Evolutionary conservation across 2,797 vertebrate species (phyloP).

Genomic region (Ctenochaetus hawaiiensis): DNA sequence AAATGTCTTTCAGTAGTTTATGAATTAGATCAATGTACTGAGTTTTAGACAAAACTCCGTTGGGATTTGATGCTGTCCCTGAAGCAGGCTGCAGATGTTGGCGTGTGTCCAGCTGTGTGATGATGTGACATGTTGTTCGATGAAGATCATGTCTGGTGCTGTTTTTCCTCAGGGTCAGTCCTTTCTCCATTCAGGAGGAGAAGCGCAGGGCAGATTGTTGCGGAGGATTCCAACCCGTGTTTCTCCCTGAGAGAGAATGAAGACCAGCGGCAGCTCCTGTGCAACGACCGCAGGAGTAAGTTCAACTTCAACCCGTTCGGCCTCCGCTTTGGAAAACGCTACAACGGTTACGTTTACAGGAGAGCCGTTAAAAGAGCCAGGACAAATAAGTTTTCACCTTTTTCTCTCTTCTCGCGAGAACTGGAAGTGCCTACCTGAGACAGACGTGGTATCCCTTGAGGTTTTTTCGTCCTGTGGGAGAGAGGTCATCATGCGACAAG

Average conservation of each 20-base stretch:
- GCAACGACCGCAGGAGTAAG: slow-evolving; percentile 83
- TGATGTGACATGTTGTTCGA: background rate
- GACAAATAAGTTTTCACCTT: slow-evolving; percentile 48
- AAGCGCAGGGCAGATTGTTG: slow-evolving; percentile 30
- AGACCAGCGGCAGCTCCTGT: slow-evolving; percentile 79
- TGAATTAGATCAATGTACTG: no score
- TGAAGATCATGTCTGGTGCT: background rate
- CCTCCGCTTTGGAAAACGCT: slow-evolving; percentile 87
- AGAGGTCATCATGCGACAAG: background rate
- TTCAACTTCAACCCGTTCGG: slow-evolving; percentile 90
- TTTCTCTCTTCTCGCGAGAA: slow-evolving; percentile 69
- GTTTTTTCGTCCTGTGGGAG: background rate
- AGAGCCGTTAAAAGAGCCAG: slow-evolving; percentile 43
- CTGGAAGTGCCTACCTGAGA: slow-evolving; percentile 66
- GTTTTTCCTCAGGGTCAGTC: slow-evolving; percentile 40
- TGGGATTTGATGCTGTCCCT: no score
- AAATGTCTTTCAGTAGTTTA: no score
- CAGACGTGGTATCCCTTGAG: background rate
- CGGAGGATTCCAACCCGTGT: slow-evolving; percentile 79
- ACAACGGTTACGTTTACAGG: slow-evolving; percentile 34
- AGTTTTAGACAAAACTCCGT: no score
- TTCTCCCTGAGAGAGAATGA: slow-evolving; percentile 80
- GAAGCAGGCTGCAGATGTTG: background rate
- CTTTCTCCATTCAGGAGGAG: slow-evolving; percentile 46
- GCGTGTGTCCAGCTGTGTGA: background rate